Base-by-base conservation (phyloP, 2,113 vertebrate genomes). In the Trogon surrucura region DNA sequence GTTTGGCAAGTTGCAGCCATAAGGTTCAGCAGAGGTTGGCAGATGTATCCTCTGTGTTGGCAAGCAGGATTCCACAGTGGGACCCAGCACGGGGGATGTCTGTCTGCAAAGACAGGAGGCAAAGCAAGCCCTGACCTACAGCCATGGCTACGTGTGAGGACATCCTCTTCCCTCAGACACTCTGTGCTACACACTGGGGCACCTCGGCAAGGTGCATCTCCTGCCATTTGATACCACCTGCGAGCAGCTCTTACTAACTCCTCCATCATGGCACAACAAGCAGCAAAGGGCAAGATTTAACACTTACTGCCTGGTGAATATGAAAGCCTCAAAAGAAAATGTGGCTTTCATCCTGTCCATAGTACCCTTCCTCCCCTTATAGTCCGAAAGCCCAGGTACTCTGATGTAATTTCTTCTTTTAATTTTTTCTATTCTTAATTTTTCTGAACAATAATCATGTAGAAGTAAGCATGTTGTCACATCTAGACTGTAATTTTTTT, bases 21-120 rank as follows among this genome's bases (percentile, higher is more conserved):
- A n/a, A 84, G 77, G 69, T 78, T 69, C 64, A 65, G 70, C 56
- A 84, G 73, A 23, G 6, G 12, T 10, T 93, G 87, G 73, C 92
- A 96, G 74, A 75, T 81, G 48, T 61, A 5, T 38, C 38, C 81
- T 82, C 29, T 70, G 51, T 75, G 81, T 1, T 36, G 65, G 25
- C 3, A 3, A 75, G 71, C n/a, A 72, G 66, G 10, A 75, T 81
- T 88, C 67, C 88, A 51, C 66, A 86, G 64, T 0, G 0, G 72
- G 86, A 73, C 20, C 10, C 80, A 53, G 89, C 61, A 60, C 3
- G 1, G 45, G 17, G 48, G 13, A 44, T 12, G 74, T 48, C 65
- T 88, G 81, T 64, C 78, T 61, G 25, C 57, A 3, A 13, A 41
- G 41, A 41, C 11, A 41, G 74, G 21, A 93, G 34, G 45, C 60